Percentiles rank a stretch among this genome's conserved stretches.
Conservation (phyloP, 2,113 vertebrate genomes). For the Psettodes erumei region DNA sequence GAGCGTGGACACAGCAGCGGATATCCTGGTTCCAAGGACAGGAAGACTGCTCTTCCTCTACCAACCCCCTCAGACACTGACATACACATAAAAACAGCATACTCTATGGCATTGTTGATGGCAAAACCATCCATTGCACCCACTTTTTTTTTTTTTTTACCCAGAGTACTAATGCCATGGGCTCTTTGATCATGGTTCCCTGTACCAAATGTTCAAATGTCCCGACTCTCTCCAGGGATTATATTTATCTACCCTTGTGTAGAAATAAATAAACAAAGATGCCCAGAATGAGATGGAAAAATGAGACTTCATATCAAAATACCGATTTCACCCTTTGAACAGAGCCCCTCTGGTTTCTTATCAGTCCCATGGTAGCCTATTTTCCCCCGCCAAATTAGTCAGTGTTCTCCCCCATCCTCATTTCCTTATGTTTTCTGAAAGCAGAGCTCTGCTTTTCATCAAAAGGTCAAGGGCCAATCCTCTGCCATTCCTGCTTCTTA, state of each 20-base stretch:
- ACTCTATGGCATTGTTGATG: conserved; percentile 44
- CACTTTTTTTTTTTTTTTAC: background rate
- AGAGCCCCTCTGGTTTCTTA: conserved; percentile 71
- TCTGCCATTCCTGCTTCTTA: conserved; percentile 33
- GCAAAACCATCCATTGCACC: conserved; percentile 33
- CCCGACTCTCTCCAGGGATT: conserved; percentile 15
- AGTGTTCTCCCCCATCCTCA: conserved; percentile 54
- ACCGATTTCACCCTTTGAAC: conserved; percentile 73
- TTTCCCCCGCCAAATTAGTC: conserved; percentile 63
- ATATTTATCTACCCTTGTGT: conserved; percentile 28
- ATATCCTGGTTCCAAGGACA: conserved; percentile 84
- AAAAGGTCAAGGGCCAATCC: conserved; percentile 61
- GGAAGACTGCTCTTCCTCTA: conserved; percentile 80
- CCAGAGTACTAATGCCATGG: background rate
- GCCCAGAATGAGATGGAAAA: conserved; percentile 42
- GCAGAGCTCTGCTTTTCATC: conserved; percentile 75
- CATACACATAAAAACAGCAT: conserved; percentile 46
- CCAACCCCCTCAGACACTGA: conserved; percentile 56
- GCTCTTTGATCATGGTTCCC: conserved; percentile 48
- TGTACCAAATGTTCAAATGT: conserved; percentile 25
- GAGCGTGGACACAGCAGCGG: conserved; percentile 70
- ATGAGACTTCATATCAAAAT: conserved; percentile 61
- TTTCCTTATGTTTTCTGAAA: conserved; percentile 68
- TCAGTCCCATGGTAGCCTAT: conserved; percentile 64
- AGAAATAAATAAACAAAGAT: conserved; percentile 64